Conservation (phyloP, 2,113 vertebrate genomes). For the Pituophis catenifer region DNA sequence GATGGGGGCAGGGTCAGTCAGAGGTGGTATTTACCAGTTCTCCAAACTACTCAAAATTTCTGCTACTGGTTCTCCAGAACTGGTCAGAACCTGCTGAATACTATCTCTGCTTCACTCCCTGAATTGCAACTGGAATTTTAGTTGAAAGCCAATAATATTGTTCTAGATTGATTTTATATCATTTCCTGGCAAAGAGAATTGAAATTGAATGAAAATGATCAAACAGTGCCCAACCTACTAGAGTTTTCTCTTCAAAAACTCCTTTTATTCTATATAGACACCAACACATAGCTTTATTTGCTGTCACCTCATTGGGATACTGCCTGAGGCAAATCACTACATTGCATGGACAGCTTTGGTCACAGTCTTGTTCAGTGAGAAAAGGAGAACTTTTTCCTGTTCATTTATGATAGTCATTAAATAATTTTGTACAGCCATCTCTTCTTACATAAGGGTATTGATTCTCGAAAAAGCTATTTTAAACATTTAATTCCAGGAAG, state of each 20-base stretch:
- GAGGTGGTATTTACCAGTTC: too few species aligned
- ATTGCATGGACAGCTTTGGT: not conserved
- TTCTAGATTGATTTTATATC: not conserved
- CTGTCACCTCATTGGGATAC: too few species aligned
- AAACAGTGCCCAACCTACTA: not conserved
- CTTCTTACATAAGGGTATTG: slow-evolving; percentile 16
- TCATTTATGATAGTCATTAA: not conserved
- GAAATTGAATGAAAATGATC: not conserved
- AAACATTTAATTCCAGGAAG: not conserved
- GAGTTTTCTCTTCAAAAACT: not conserved
- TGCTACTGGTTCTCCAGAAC: too few species aligned
- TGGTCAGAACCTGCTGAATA: too few species aligned
- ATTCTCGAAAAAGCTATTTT: not conserved
- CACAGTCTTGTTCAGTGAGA: not conserved
- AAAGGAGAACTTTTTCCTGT: not conserved
- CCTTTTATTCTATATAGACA: not conserved
- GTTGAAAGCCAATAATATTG: not conserved
- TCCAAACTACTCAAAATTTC: too few species aligned
- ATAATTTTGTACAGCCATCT: not conserved
- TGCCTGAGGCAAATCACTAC: not conserved
- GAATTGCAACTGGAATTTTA: not conserved
- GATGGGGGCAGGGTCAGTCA: too few species aligned
- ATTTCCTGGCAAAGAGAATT: not conserved
- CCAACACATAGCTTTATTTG: not conserved
- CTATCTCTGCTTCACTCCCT: not conserved